Percentiles rank a stretch among this genome's conserved stretches.
Conservation (phyloP, 2,113 vertebrate species). For the Hiodon tergisus region DNA sequence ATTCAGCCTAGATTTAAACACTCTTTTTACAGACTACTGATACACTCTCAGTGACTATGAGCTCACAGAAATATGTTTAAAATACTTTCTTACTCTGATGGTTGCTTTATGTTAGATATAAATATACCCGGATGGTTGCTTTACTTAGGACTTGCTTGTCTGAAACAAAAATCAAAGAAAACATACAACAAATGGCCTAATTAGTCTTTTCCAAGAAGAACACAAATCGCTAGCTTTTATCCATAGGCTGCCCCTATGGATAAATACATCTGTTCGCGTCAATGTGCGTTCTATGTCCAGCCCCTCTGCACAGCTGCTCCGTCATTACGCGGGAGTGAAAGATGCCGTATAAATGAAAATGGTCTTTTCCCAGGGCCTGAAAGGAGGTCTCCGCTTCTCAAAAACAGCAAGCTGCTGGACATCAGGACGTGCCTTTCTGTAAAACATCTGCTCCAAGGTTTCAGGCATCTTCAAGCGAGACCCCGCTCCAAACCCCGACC, state of each 20-base stretch:
- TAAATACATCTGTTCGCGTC: slow-evolving; percentile 4
- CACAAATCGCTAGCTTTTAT: not conserved
- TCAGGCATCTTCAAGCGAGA: slow-evolving; percentile 17
- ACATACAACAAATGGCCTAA: not conserved
- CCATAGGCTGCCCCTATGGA: slow-evolving; percentile 6
- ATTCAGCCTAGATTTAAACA: no score
- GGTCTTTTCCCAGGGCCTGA: slow-evolving; percentile 10
- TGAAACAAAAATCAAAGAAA: not conserved
- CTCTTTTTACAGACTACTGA: not conserved
- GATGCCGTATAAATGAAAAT: slow-evolving; percentile 11
- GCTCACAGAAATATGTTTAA: not conserved
- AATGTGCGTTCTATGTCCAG: slow-evolving; percentile 16
- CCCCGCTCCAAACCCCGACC: slow-evolving; percentile 14
- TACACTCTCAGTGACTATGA: slow-evolving; percentile 1
- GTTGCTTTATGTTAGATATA: slow-evolving; percentile 4
- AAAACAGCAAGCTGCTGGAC: slow-evolving; percentile 14
- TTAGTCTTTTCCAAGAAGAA: slow-evolving; percentile 7
- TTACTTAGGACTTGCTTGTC: not conserved
- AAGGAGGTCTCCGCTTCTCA: slow-evolving; percentile 11
- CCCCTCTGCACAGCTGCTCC: slow-evolving; percentile 3
- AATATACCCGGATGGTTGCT: not conserved
- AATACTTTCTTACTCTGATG: not conserved
- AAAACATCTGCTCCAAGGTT: slow-evolving; percentile 34
- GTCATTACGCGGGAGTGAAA: not conserved
- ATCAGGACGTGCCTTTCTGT: slow-evolving; percentile 19